These are phyloP conservation scores for Adelognathus sp. DNA, from an alignment of 2,888 invertebrate species.

Conservation along the genomic window DNA sequence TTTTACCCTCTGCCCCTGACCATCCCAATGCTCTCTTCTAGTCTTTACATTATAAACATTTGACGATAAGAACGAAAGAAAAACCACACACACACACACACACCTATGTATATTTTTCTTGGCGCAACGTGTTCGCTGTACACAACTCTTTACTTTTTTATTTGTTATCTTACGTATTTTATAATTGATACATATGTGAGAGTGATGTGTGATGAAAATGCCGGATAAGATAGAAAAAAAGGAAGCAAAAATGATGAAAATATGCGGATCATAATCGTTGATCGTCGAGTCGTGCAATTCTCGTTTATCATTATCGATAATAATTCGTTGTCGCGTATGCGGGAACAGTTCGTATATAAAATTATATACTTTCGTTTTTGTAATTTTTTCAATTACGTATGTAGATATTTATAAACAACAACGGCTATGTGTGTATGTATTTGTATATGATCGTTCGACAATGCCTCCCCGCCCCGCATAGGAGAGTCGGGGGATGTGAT, in stretches of 20 bases:
- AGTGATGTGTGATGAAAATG: conserved; percentile 35
- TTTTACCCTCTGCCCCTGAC: conserved; percentile 11
- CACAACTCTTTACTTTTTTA: conserved; percentile 33
- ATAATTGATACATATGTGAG: conserved; percentile 23
- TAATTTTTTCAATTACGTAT: conserved; percentile 54
- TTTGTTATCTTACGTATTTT: conserved; percentile 44
- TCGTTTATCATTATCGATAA: conserved; percentile 30
- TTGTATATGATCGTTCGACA: conserved; percentile 48
- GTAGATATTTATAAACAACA: conserved; percentile 49
- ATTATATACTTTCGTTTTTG: conserved; percentile 55
- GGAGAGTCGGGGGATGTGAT: conserved; percentile 50
- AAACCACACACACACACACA: conserved; percentile 25
- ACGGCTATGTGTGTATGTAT: conserved; percentile 26
- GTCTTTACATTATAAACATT: conserved; percentile 72
- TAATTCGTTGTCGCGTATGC: conserved; percentile 6
- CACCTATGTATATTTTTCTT: conserved; percentile 47
- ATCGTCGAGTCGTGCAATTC: conserved; percentile 37
- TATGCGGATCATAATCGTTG: conserved; percentile 4
- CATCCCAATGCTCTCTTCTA: conserved; percentile 70
- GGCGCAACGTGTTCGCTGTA: conserved; percentile 30
- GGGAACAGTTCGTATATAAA: conserved; percentile 15
- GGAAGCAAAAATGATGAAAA: neutral
- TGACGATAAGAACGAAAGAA: conserved; percentile 34
- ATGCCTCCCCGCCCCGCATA: neutral
- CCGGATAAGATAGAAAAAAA: neutral